Conservation (phyloP, 2,113 vertebrate species). For the Lucifuga dentata region DNA sequence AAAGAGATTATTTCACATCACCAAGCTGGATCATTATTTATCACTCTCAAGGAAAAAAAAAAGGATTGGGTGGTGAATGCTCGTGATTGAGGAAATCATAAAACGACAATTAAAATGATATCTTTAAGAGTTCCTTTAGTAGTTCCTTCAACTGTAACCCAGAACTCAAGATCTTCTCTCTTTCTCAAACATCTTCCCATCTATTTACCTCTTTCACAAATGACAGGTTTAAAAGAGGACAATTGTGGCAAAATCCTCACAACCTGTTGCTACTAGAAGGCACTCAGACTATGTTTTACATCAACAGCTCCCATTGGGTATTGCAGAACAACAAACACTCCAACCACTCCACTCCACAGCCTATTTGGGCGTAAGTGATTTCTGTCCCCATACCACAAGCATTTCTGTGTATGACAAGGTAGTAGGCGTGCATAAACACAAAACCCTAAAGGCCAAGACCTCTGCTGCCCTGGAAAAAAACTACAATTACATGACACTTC, state of each 20-base stretch:
- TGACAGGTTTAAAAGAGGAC: conserved; percentile 10
- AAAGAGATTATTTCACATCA: too few species aligned
- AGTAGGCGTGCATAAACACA: conserved; percentile 22
- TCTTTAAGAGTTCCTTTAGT: neutral
- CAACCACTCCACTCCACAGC: conserved; percentile 31
- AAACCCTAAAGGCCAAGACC: conserved; percentile 40
- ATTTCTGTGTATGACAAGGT: conserved; percentile 50
- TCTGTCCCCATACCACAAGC: conserved; percentile 31
- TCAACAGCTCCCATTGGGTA: conserved; percentile 24
- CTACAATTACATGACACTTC: conserved; percentile 46
- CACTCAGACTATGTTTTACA: conserved; percentile 43
- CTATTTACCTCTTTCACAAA: conserved; percentile 1
- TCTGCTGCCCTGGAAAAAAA: conserved; percentile 58
- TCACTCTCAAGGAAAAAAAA: too few species aligned
- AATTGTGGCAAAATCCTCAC: neutral
- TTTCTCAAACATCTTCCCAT: neutral
- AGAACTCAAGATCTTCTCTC: neutral
- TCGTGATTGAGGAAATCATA: too few species aligned
- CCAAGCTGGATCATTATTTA: too few species aligned
- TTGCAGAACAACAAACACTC: conserved; percentile 52
- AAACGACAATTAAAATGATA: neutral
- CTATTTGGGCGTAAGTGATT: conserved; percentile 52
- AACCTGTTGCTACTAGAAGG: conserved; percentile 46
- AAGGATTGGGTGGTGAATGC: too few species aligned
- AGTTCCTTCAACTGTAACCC: neutral